Evolutionary conservation across 2,113 vertebrate genomes (phyloP).

Genomic region (Euleptes europaea): DNA sequence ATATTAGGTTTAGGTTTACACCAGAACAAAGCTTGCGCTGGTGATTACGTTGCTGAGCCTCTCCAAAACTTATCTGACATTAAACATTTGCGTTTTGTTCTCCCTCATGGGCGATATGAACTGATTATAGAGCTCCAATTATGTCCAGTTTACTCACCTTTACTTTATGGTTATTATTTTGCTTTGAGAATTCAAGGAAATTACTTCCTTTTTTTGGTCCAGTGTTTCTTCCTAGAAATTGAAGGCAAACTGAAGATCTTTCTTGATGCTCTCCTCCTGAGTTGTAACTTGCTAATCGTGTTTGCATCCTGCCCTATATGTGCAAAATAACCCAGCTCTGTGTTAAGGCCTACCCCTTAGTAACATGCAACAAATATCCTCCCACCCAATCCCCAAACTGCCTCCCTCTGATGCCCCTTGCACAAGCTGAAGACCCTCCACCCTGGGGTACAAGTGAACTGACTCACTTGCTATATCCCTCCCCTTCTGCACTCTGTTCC

Average conservation of each 20-base stretch:
- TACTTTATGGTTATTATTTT: neutral
- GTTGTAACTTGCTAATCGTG: neutral
- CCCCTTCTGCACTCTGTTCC: too few species aligned
- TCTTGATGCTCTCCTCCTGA: neutral
- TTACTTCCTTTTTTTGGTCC: neutral
- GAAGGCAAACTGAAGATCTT: neutral
- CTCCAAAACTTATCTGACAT: slow-evolving; percentile 4
- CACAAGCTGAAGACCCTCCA: too few species aligned
- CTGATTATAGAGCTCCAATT: neutral
- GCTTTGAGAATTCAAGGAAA: neutral
- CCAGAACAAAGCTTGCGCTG: neutral
- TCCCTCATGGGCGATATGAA: neutral
- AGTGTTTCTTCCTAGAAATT: neutral
- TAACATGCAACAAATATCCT: too few species aligned
- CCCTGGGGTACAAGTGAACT: too few species aligned
- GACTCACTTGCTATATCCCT: too few species aligned
- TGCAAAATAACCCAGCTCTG: neutral
- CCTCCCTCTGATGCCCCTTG: too few species aligned
- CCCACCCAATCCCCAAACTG: too few species aligned
- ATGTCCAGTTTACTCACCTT: neutral
- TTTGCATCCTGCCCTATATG: neutral
- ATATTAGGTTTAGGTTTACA: neutral
- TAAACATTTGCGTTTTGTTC: neutral
- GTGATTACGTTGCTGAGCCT: neutral
- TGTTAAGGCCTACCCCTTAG: neutral